These are phyloP conservation scores for Babyrousa celebensis DNA, from an alignment of 2,797 vertebrate species.

Conservation along the genomic window DNA sequence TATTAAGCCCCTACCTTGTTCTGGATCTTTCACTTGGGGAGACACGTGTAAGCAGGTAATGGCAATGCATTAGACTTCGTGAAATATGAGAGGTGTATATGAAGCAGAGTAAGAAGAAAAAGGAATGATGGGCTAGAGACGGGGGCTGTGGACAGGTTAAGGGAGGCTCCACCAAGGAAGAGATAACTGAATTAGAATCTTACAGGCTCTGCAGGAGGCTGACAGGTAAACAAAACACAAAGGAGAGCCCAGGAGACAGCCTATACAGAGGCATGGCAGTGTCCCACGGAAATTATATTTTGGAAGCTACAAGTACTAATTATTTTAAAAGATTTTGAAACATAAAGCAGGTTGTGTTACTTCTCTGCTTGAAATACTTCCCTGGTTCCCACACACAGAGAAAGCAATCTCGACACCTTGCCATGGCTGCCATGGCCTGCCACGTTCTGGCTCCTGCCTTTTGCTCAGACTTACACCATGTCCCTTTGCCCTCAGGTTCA, in stretches of 20 bases:
- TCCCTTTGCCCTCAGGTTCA: not conserved
- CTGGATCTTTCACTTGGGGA: not conserved
- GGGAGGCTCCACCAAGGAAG: not conserved
- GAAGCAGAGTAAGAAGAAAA: not conserved
- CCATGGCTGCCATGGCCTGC: not conserved
- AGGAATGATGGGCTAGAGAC: not conserved
- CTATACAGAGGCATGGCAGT: not conserved
- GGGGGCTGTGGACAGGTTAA: fast-evolving
- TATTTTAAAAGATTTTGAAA: constrained; percentile 36
- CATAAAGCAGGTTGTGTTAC: not conserved
- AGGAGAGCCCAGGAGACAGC: not conserved
- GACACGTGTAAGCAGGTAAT: not conserved
- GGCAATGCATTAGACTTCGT: not conserved
- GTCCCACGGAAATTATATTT: not conserved
- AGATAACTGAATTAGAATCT: not conserved
- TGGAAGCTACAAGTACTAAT: not conserved
- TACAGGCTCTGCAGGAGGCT: not conserved
- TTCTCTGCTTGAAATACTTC: not conserved
- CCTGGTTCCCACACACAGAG: not conserved
- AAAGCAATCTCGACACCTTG: not conserved
- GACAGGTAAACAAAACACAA: not conserved
- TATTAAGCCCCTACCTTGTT: constrained; percentile 47
- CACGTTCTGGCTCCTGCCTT: not conserved
- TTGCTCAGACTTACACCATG: not conserved
- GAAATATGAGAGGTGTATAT: not conserved